Percentiles rank a stretch among this genome's conserved stretches.
phyloP scores from a whole-genome alignment of 2,113 vertebrate species.

The Charadrius vociferus region DNA sequence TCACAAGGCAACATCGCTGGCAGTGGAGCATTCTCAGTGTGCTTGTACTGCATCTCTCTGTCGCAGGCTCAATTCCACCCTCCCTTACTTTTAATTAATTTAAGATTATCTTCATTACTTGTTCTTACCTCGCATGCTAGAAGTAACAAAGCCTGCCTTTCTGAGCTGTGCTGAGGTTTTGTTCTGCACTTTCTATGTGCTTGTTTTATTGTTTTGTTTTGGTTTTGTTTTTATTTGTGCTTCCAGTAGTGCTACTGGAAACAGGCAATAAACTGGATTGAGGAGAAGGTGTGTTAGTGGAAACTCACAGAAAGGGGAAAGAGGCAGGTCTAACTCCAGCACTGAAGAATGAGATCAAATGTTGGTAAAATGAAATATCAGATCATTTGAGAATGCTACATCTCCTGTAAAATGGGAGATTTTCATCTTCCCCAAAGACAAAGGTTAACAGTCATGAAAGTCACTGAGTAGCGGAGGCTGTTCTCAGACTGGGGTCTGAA shows the following conservation, averaged over 20 bases:
- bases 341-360: not conserved
- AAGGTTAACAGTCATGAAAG: not conserved
- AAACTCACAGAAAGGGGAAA: not conserved
- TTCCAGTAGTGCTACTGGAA: not conserved
- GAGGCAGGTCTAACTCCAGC: not conserved
- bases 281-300: not conserved
- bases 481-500: not conserved
- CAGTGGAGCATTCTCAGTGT: not conserved
- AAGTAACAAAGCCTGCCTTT: conserved; percentile 4
- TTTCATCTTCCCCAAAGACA: not conserved
- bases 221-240: not conserved
- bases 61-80: not conserved
- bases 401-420: not conserved
- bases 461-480: not conserved
- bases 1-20: not conserved
- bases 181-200: not conserved
- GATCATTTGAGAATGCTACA: not conserved
- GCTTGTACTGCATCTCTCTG: not conserved
- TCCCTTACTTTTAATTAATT: conserved; percentile 42
- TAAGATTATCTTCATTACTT: conserved; percentile 17
- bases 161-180: not conserved
- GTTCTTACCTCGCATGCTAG: not conserved
- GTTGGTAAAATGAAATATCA: not conserved
- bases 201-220: not conserved
- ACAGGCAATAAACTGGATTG: not conserved